A percentile compares a stretch with the other conserved stretches of the same genome.
phyloP scores from a whole-genome alignment of 2,797 vertebrate genomes.

The Rachycentron canadum region DNA sequence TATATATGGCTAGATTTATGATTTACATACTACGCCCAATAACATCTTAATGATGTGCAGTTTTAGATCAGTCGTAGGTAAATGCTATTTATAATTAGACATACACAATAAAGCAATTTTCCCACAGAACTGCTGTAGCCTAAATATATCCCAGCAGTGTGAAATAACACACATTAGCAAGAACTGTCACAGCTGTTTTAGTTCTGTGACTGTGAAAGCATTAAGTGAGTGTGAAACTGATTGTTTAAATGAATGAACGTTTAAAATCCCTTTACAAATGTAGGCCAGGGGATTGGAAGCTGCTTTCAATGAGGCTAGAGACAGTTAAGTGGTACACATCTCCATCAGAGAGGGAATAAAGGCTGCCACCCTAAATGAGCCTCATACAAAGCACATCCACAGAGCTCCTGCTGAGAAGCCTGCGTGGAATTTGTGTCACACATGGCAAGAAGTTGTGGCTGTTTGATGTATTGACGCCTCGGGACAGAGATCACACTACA shows the following conservation, averaged over 20 bases:
- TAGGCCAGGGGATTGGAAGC: constrained; percentile 43
- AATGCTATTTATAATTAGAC: constrained; percentile 15
- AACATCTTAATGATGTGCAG: background rate
- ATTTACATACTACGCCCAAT: background rate
- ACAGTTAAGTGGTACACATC: constrained; percentile 47
- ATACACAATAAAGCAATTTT: constrained; percentile 24
- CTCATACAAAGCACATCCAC: constrained; percentile 54
- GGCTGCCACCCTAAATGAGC: constrained; percentile 56
- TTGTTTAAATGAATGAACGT: constrained; percentile 65
- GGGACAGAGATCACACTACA: constrained; percentile 81
- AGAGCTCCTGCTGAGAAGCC: constrained; percentile 55
- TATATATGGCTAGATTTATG: background rate
- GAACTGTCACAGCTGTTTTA: constrained; percentile 30
- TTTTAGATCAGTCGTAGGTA: constrained; percentile 6
- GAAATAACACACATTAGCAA: constrained; percentile 37
- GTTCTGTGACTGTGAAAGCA: constrained; percentile 40
- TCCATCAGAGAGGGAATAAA: constrained; percentile 47
- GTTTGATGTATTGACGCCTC: constrained; percentile 81
- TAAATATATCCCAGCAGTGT: constrained; percentile 19
- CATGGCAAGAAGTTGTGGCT: constrained; percentile 60
- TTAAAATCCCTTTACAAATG: constrained; percentile 58
- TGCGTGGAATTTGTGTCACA: constrained; percentile 71
- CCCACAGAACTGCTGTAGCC: constrained; percentile 9
- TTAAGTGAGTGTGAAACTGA: constrained; percentile 27
- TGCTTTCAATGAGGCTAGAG: constrained; percentile 15